These are phyloP conservation scores for Grammomys surdaster DNA, from an alignment of 2,113 vertebrate species.

Conservation along the genomic window DNA sequence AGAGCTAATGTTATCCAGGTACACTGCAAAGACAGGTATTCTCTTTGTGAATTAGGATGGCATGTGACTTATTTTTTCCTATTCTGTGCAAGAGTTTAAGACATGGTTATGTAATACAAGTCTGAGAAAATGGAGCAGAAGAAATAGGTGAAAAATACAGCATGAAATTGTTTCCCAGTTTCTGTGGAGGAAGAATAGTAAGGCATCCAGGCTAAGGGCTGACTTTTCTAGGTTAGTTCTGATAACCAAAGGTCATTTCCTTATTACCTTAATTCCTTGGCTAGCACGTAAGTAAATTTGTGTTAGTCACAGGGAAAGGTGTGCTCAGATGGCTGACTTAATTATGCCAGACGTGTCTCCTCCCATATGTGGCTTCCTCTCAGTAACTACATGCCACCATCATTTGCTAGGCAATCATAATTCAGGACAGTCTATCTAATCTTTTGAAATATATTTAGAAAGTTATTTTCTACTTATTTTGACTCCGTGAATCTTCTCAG, in stretches of 20 bases:
- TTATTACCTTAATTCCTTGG: background rate
- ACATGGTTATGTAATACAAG: background rate
- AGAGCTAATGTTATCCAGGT: background rate
- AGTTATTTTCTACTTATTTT: background rate
- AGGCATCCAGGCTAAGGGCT: background rate
- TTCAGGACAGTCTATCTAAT: background rate
- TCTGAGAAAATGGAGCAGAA: background rate
- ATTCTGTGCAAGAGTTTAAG: background rate
- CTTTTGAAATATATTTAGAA: background rate
- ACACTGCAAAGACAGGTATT: background rate
- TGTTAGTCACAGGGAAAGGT: slow-evolving; percentile 26
- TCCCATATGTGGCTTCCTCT: background rate
- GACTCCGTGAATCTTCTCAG: background rate
- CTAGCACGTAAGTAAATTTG: background rate
- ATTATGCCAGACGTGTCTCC: background rate
- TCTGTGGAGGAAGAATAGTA: background rate
- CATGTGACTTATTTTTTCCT: background rate
- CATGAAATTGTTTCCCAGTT: accelerated
- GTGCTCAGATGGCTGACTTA: background rate
- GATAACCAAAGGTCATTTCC: background rate
- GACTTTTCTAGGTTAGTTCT: background rate
- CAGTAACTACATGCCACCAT: background rate
- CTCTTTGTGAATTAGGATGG: background rate
- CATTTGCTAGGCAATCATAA: background rate
- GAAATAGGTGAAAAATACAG: accelerated